Base-by-base conservation (phyloP, 2,888 invertebrate genomes). In the Torymus aiolomorphi region DNA sequence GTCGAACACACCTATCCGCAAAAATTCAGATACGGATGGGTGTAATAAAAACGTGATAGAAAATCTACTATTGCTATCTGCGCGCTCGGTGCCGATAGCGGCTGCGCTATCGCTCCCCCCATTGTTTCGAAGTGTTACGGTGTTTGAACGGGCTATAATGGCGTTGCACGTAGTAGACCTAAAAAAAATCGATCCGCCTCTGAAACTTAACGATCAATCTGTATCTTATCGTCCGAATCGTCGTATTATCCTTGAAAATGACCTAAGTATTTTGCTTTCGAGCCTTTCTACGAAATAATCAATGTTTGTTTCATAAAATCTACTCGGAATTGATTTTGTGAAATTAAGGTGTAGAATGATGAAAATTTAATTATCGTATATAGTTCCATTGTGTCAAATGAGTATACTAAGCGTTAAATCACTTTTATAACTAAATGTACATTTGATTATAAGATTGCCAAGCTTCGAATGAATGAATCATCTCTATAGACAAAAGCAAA, bases 241-340 rank as follows among this genome's bases (percentile, higher is more conserved):
- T 66, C 67, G 16, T 73, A 73, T 78, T 72, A 78, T 65, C 13
- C 66, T 73, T 54, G 67, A 67, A 54, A 66, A 73, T 54, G 16
- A 73, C 52, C 71, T 65, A 66, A 31, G 52, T 57, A 70, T 54
- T 61, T 14, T 54, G 13, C 61, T 52, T 71, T 61, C 52, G 20
- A 20, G 42, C 11, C 20, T 18, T 49, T 65, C 24, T 12, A 57
- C 20, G 14, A n/a, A 69, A 11, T 11, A 4, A 31, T 56, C 10
- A 16, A 65, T 4, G 65, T 16, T 16, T 3, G 18, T 51, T 12
- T 3, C 42, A 31, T 31, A 49, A 59, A n/a, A 8, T 2, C 56
- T 24, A 14, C 42, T 62, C 12, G 42, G 3, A 31, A 62, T 62
- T 31, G n/a, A 3, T 31, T 62, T 62, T 62, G 1, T 20, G 20